These are phyloP conservation scores for Lathronympha strigana DNA, from an alignment of 2,888 invertebrate species.

Conservation along the genomic window DNA sequence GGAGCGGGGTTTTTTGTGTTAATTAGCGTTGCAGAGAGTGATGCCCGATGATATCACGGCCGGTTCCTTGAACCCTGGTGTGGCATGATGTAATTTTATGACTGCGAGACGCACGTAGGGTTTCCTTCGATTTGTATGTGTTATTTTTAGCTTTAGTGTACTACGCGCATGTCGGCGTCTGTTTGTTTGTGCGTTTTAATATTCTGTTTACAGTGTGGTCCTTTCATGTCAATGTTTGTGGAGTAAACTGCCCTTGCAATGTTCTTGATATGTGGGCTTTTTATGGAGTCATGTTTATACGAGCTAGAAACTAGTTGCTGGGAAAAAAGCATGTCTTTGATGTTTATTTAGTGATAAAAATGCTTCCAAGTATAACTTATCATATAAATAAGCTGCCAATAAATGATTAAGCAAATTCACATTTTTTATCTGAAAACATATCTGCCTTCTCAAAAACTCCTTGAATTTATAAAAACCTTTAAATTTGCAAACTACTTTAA, in stretches of 20 bases:
- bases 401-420: background rate
- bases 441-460: background rate
- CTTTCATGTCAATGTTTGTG: constrained; percentile 47
- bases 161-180: constrained; percentile 56
- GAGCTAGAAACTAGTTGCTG: constrained; percentile 1
- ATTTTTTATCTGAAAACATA: background rate
- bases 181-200: constrained; percentile 62
- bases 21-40: constrained; percentile 60
- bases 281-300: constrained; percentile 1
- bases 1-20: constrained; percentile 45
- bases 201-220: constrained; percentile 48
- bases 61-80: constrained; percentile 62
- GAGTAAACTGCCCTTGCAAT: constrained; percentile 46
- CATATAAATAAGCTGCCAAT: background rate
- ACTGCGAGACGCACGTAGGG: constrained; percentile 49
- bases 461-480: background rate
- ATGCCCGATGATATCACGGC: constrained; percentile 71
- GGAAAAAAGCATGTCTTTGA: background rate
- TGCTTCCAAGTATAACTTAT: constrained; percentile 5
- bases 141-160: constrained; percentile 73
- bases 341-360: constrained; percentile 32
- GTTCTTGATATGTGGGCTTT: constrained; percentile 37
- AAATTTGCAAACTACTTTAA: too few species aligned
- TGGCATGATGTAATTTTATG: constrained; percentile 53
- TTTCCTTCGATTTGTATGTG: constrained; percentile 58